Percentiles rank a stretch among this genome's conserved stretches.
Evolutionary conservation across 2,113 vertebrate genomes (phyloP).

Genomic region (Pseudorasbora parva): DNA sequence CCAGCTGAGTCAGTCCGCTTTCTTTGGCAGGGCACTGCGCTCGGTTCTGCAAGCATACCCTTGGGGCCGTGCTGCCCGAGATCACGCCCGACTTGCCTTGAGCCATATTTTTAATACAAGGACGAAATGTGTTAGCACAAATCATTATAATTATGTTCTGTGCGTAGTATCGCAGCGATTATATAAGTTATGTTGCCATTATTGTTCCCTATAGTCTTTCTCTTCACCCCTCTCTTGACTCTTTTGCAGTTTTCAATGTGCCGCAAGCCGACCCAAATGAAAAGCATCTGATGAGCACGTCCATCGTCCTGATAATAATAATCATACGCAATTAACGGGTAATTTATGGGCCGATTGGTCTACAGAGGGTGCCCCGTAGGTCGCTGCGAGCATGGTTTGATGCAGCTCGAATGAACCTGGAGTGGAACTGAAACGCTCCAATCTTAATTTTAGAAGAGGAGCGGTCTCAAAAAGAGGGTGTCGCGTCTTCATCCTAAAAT

Average conservation of each 20-base stretch:
- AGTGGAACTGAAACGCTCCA: slow-evolving; percentile 1
- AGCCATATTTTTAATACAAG: slow-evolving; percentile 76
- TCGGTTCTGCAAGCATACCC: slow-evolving; percentile 69
- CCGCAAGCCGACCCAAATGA: slow-evolving; percentile 51
- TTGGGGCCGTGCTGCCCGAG: slow-evolving; percentile 62
- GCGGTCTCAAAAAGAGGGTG: slow-evolving; percentile 23
- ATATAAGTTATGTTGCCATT: slow-evolving; percentile 66
- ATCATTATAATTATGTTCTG: slow-evolving; percentile 76
- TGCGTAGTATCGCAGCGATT: slow-evolving; percentile 66
- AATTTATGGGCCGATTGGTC: slow-evolving; percentile 64
- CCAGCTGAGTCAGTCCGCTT: slow-evolving; percentile 62
- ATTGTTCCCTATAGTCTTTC: slow-evolving; percentile 60
- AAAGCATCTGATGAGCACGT: slow-evolving; percentile 60
- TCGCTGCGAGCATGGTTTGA: slow-evolving; percentile 31
- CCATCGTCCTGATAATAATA: slow-evolving; percentile 65
- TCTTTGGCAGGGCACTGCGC: slow-evolving; percentile 71
- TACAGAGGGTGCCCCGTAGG: slow-evolving; percentile 42
- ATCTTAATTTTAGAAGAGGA: slow-evolving; percentile 1
- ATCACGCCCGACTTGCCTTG: slow-evolving; percentile 70
- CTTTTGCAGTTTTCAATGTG: slow-evolving; percentile 46
- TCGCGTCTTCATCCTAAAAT: slow-evolving; percentile 2
- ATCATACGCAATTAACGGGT: slow-evolving; percentile 66
- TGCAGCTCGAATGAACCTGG: slow-evolving; percentile 5
- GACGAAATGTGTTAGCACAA: slow-evolving; percentile 71
- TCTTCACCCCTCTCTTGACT: slow-evolving; percentile 56